Base-by-base conservation (phyloP, 2,888 invertebrate species). In the Napeogenes sylphis region DNA sequence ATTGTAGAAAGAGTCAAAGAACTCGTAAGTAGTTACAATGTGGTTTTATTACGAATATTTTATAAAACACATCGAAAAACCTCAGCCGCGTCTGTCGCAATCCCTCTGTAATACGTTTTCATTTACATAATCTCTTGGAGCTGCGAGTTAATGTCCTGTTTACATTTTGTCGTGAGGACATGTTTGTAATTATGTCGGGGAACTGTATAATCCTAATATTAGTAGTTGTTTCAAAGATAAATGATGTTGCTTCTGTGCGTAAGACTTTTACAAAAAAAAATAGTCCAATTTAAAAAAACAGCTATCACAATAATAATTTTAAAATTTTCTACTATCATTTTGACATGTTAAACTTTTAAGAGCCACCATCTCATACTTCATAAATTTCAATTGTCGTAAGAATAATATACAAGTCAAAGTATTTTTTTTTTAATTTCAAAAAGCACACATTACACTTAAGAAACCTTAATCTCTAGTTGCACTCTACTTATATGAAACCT, bases 61-160 rank as follows among this genome's bases (percentile, higher is more conserved):
- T 30, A 30, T 51, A 51, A 51, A 21, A 21, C 30, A 51, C 51
- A n/a, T 10, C 33, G 46, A 64, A 60, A 57, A 64, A 56, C 53
- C 42, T 55, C 60, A 55, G 57, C 57, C 54, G 30, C 30, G 30
- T 57, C 13, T n/a, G n/a, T 45, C 54, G 30, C 53, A 55, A 54
- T 55, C 60, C 55, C 30, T 60, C 38, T 14, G 63, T 13, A 60
- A 35, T 42, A 60, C 45, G 53, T 21, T 57, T 53, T 57, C 51
- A 64, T 64, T 64, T 64, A 55, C 63, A 64, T 64, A 64, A 64
- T 63, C 63, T 35, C 55, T 60, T 64, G 60, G 60, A 64, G 63
- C 57, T 63, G 57, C 54, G 60, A 60, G 56, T 42, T 47, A 54
- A 45, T 30, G 38, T 57, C 30, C 47, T 47, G 63, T 58, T 64